phyloP scores from a whole-genome alignment of 2,888 invertebrate species.

The Ecliptopera silaceata region DNA sequence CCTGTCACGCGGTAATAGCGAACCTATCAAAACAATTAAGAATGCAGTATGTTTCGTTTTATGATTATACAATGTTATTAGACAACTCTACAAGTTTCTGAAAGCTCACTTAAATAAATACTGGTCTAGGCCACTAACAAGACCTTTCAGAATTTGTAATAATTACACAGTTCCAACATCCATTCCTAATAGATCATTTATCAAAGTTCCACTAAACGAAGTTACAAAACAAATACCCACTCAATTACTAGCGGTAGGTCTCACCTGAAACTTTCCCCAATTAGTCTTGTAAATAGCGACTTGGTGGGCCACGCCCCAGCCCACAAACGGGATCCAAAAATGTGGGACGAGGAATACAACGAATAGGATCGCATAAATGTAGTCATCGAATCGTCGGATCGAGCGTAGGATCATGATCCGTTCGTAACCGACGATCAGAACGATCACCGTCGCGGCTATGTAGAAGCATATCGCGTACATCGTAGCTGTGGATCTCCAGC shows the following conservation, averaged over 20 bases:
- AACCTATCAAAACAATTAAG: constrained; percentile 54
- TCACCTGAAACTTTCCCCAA: constrained; percentile 87
- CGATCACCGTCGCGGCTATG: constrained; percentile 80
- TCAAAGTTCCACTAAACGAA: constrained; percentile 41
- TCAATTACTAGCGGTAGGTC: constrained; percentile 14
- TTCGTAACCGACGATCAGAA: constrained; percentile 84
- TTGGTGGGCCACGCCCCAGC: constrained; percentile 87
- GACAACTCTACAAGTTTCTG: no score
- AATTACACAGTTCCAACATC: constrained; percentile 6
- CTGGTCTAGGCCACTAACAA: background rate
- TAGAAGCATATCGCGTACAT: constrained; percentile 86
- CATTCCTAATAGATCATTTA: constrained; percentile 3
- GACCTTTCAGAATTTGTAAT: background rate
- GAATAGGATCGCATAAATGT: constrained; percentile 87
- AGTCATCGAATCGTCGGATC: constrained; percentile 86
- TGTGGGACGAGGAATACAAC: constrained; percentile 86
- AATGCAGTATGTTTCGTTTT: no score
- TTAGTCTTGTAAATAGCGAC: constrained; percentile 87
- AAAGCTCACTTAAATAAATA: background rate
- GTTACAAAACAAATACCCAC: constrained; percentile 24
- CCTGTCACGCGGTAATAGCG: constrained; percentile 83
- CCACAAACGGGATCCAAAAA: constrained; percentile 87
- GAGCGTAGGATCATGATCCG: constrained; percentile 83
- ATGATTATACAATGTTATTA: no score
- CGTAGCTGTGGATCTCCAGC: constrained; percentile 85